Conservation (phyloP, 2,797 vertebrate species). For the Manis crassicaudata region DNA sequence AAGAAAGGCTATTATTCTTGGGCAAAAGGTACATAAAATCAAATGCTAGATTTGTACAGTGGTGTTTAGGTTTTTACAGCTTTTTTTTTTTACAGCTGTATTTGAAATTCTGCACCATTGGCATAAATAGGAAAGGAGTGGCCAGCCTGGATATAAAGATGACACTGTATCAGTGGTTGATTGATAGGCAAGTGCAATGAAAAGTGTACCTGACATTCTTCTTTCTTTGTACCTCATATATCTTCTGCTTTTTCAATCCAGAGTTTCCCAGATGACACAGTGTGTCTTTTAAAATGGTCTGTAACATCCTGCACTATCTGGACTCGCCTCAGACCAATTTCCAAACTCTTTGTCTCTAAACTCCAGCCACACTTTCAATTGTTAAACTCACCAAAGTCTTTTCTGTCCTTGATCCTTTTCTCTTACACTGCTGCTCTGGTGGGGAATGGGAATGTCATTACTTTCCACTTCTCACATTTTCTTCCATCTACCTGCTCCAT, state of each 20-base stretch:
- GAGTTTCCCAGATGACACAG: neutral
- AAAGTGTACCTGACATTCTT: neutral
- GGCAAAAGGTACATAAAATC: constrained; percentile 29
- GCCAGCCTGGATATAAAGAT: neutral
- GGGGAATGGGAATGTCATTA: neutral
- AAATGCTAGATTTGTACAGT: neutral
- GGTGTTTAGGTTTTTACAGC: neutral
- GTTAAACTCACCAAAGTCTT: neutral
- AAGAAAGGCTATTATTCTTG: constrained; percentile 23
- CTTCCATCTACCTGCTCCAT: neutral
- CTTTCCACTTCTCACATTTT: neutral
- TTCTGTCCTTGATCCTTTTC: neutral
- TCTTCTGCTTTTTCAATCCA: neutral
- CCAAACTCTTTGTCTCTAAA: neutral
- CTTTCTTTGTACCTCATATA: neutral
- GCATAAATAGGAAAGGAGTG: neutral
- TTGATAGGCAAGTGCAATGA: neutral
- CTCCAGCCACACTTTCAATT: neutral
- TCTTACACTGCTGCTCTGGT: neutral
- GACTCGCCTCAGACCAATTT: neutral
- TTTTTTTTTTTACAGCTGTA: neutral
- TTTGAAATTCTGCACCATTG: neutral
- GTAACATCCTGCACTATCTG: neutral
- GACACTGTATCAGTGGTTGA: neutral
- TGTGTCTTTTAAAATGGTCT: neutral